These are phyloP conservation scores for Alosa alosa DNA, from an alignment of 2,113 vertebrate species.

Conservation along the genomic window DNA sequence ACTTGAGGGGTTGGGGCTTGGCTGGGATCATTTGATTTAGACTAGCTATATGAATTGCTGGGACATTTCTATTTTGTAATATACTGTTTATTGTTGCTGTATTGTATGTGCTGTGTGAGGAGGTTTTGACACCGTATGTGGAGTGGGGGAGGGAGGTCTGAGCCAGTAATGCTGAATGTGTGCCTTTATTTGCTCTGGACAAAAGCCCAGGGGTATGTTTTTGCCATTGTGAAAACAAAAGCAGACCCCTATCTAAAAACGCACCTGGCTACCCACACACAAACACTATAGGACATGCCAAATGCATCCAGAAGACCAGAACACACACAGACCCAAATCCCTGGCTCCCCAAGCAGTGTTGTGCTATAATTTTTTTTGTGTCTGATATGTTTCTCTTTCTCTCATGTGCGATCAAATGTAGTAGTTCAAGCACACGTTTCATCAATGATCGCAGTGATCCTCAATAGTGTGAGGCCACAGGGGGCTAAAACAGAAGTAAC, in stretches of 20 bases:
- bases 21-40: neutral
- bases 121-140: neutral
- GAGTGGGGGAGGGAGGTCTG: neutral
- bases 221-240: neutral
- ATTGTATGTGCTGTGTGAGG: neutral
- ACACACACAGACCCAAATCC: neutral
- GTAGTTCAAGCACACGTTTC: neutral
- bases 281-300: neutral
- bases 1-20: neutral
- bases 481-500: neutral
- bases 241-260: neutral
- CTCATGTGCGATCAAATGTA: neutral
- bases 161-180: neutral
- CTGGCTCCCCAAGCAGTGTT: neutral
- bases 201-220: no score
- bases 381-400: neutral
- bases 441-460: neutral
- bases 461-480: neutral
- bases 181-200: constrained; percentile 18
- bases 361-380: neutral
- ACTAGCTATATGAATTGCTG: neutral
- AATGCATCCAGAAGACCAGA: neutral
- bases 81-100: neutral
- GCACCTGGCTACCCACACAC: neutral
- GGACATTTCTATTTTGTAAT: neutral